Conservation (phyloP, 2,888 invertebrate genomes). For the Lacanobia wlatinum region DNA sequence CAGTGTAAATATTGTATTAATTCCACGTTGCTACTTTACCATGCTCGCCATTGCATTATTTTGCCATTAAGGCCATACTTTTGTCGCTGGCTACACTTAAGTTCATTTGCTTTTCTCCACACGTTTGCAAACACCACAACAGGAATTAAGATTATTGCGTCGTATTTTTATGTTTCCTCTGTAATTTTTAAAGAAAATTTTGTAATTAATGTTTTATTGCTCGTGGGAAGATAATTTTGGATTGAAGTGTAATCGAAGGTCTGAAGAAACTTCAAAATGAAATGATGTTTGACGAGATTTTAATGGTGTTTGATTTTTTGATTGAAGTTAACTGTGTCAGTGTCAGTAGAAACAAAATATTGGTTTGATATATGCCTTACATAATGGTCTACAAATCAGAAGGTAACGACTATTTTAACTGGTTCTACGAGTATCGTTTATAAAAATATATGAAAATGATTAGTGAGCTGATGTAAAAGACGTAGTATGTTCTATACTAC, state of each 20-base stretch:
- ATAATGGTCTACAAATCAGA: neutral
- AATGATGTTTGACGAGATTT: slow-evolving; percentile 42
- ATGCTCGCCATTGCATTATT: slow-evolving; percentile 24
- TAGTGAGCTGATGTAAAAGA: no score
- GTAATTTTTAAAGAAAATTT: slow-evolving; percentile 1
- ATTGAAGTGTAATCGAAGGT: slow-evolving; percentile 31
- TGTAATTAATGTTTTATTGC: slow-evolving; percentile 4
- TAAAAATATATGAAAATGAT: no score
- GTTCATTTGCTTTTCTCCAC: slow-evolving; percentile 17
- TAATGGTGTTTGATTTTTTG: slow-evolving; percentile 45
- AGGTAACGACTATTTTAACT: neutral
- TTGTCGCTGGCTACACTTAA: slow-evolving; percentile 31
- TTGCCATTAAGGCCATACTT: slow-evolving; percentile 31
- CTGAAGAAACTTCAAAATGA: slow-evolving; percentile 20
- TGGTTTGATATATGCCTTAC: no score
- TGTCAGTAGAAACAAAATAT: slow-evolving; percentile 7
- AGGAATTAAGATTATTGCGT: slow-evolving; percentile 25
- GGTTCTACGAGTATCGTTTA: no score
- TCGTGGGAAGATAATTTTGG: slow-evolving; percentile 40
- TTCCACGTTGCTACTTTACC: neutral
- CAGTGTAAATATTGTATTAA: neutral
- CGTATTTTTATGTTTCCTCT: slow-evolving; percentile 11
- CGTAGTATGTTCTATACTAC: no score
- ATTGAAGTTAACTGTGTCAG: slow-evolving; percentile 8
- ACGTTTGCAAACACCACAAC: slow-evolving; percentile 21